Conservation (phyloP, 2,797 vertebrate genomes). For the Pampus argenteus region DNA sequence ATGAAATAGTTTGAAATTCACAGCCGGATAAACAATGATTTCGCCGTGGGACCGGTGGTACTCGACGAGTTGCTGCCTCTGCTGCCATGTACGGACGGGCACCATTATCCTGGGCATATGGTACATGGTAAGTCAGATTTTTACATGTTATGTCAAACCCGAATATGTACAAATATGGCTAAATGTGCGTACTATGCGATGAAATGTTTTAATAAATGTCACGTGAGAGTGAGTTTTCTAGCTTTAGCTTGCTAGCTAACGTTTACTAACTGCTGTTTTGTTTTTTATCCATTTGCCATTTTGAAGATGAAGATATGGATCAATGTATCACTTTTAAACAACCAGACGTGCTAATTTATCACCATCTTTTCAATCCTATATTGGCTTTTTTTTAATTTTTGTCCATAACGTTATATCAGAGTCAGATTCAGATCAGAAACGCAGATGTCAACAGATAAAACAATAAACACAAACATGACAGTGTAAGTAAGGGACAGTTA, state of each 20-base stretch:
- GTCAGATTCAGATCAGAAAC: too few species aligned
- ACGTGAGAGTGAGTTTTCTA: neutral
- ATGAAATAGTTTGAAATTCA: constrained; percentile 68
- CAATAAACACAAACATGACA: too few species aligned
- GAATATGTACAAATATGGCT: neutral
- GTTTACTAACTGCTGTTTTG: constrained; percentile 25
- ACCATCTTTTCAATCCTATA: accelerated
- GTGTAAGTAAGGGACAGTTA: too few species aligned
- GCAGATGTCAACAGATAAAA: too few species aligned
- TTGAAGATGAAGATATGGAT: constrained; percentile 11
- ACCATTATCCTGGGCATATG: constrained; percentile 94
- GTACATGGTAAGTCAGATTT: constrained; percentile 89
- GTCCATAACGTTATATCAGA: neutral
- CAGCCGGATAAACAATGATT: constrained; percentile 79
- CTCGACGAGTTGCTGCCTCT: constrained; percentile 93
- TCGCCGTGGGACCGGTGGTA: constrained; percentile 92
- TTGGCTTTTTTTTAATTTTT: neutral
- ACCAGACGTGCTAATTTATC: too few species aligned
- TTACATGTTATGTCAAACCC: neutral
- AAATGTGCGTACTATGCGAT: neutral
- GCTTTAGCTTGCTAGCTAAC: neutral
- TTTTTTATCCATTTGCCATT: constrained; percentile 32
- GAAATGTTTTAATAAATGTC: neutral
- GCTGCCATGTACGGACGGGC: constrained; percentile 95
- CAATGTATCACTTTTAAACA: neutral